Evolutionary conservation across 2,797 vertebrate genomes (phyloP), one percentile per base, ranked within the genome.

Genomic region (Sebastes flavidus): DNA sequence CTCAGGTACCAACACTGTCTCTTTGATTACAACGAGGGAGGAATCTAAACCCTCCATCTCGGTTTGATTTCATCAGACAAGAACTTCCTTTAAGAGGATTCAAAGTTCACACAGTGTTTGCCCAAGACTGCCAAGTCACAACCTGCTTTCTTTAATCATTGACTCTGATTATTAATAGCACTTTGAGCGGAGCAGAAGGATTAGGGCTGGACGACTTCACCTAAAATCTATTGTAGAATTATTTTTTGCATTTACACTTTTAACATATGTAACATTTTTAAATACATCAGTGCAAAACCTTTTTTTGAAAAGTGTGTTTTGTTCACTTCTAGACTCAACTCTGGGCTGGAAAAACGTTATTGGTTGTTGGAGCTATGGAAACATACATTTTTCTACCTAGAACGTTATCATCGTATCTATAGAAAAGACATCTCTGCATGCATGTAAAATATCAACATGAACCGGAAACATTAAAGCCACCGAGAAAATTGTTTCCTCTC

Each of bases 41-140:
- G 14, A 54, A 65, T 4, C 65, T n/a, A 56, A 59, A 9, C 16
- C n/a, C 14, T 9, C 0, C 8, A 4, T 12, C 61, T 29, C 30
- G 10, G 66, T 80, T 68, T 56, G 71, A 80, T 80, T 81, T 66
- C 58, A 86, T 62, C 52, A 80, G 73, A 82, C 78, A 80, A 77
- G 55, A 85, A 66, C 38, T 82, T 65, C 13, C 25, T 58, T 32
- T 38, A 56, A 68, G 59, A 77, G 25, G 69, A 77, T 65, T 71
- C 67, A 80, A 86, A 78, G 85, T 77, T 90, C 83, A 80, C 73
- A 67, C 49, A n/a, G 80, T 3, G 3, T 69, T 60, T 30, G 4
- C 24, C 14, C 3, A 6, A n/a, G 9, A 22, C n/a, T 59, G 73
- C 77, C 82, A 61, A 85, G 79, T 81, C 78, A 55, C 76, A 56